Evolutionary conservation across 2,797 vertebrate genomes (phyloP).

Genomic region (Anguilla pacifica): DNA sequence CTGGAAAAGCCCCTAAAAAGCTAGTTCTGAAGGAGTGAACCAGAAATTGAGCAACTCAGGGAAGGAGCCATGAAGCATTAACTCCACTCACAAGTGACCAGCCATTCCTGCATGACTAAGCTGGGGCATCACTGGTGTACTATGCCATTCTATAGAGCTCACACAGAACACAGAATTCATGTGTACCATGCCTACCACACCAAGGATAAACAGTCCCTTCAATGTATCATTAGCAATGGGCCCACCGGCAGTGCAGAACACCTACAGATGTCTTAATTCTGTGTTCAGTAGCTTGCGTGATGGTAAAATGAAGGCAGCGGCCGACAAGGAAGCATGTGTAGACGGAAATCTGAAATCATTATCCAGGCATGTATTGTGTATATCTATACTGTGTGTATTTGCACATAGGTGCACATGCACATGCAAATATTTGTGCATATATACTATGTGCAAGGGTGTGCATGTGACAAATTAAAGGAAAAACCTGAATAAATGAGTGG

Average conservation of each 20-base stretch:
- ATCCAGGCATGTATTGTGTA: not conserved
- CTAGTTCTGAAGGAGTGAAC: not conserved
- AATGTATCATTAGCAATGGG: not conserved
- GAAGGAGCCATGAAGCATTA: not conserved
- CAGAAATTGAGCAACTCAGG: not conserved
- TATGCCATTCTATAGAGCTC: not conserved
- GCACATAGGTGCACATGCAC: not conserved
- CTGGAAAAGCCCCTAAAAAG: not conserved
- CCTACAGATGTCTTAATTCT: constrained; percentile 43
- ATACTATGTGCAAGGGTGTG: not conserved
- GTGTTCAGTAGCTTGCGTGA: constrained; percentile 57
- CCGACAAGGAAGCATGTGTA: constrained; percentile 62
- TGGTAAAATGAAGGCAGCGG: constrained; percentile 45
- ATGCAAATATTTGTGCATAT: not conserved
- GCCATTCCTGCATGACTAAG: not conserved
- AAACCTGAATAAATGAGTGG: no score
- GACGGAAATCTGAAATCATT: constrained; percentile 16
- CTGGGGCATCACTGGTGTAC: not conserved
- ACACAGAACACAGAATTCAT: not conserved
- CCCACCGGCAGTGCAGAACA: not conserved
- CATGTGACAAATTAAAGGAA: not conserved
- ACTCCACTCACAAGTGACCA: not conserved
- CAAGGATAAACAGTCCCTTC: not conserved
- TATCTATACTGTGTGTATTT: not conserved
- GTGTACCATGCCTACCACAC: not conserved